Percentiles rank a stretch among this genome's conserved stretches.
phyloP scores from a whole-genome alignment of 2,113 vertebrate species.

The Mus pahari region DNA sequence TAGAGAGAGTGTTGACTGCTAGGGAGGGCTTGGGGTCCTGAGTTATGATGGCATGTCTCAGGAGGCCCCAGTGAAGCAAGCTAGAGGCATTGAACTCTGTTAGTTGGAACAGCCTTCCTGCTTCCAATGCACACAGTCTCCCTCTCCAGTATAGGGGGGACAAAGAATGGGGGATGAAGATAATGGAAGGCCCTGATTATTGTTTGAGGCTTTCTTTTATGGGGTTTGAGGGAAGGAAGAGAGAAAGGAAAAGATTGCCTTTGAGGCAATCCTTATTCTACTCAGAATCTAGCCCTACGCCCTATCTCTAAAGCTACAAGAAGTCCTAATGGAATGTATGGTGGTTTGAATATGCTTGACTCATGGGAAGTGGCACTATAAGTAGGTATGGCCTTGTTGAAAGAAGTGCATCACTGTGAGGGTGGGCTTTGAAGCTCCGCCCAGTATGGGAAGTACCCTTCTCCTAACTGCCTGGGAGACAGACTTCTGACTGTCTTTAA shows the following conservation, averaged over 20 bases:
- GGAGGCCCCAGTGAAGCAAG: neutral
- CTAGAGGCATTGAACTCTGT: neutral
- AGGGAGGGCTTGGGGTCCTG: neutral
- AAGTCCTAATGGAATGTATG: neutral
- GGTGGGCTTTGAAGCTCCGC: too few species aligned
- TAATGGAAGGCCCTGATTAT: neutral
- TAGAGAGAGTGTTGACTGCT: neutral
- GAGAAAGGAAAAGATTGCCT: neutral
- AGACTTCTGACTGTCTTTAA: too few species aligned
- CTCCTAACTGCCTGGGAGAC: too few species aligned
- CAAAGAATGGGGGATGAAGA: neutral
- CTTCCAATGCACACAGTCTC: neutral
- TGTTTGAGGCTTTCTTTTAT: neutral
- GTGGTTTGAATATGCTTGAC: too few species aligned
- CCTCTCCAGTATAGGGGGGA: too few species aligned
- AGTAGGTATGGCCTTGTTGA: too few species aligned
- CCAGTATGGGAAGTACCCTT: too few species aligned
- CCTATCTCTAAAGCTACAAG: neutral
- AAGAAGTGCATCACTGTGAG: too few species aligned
- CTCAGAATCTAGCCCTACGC: neutral
- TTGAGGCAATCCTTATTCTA: neutral
- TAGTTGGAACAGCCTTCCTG: neutral
- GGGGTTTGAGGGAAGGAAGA: neutral
- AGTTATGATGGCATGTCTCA: neutral
- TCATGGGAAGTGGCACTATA: too few species aligned